phyloP scores from a whole-genome alignment of 1,140 invertebrate genomes.

The Drosophila albomicans region DNA sequence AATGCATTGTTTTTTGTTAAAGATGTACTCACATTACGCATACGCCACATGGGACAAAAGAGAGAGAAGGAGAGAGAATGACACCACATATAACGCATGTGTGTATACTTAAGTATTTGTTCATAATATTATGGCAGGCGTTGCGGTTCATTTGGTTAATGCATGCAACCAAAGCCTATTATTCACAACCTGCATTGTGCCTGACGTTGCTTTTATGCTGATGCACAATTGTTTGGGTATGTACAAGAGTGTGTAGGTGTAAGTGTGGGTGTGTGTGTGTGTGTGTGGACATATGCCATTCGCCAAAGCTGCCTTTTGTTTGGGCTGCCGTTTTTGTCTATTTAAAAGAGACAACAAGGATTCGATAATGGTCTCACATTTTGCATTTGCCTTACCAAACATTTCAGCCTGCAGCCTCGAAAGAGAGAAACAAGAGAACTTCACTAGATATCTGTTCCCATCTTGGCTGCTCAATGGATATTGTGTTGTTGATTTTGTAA shows the following conservation, averaged over 20 bases:
- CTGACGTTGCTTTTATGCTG: conserved; percentile 39
- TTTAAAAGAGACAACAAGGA: conserved; percentile 32
- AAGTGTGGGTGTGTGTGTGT: conserved; percentile 1
- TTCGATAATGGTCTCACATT: conserved; percentile 37
- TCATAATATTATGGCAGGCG: conserved; percentile 62
- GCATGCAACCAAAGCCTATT: conserved; percentile 72
- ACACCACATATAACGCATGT: neutral
- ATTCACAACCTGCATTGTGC: conserved; percentile 70
- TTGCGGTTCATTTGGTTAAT: conserved; percentile 81
- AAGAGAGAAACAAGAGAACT: neutral
- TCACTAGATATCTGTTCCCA: neutral
- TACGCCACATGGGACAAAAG: conserved; percentile 49
- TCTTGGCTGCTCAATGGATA: neutral
- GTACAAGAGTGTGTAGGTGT: conserved; percentile 7
- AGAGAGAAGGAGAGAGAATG: neutral
- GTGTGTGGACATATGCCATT: conserved; percentile 22
- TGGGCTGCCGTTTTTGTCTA: conserved; percentile 37
- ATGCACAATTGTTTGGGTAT: conserved; percentile 2
- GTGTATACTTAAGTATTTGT: conserved; percentile 48
- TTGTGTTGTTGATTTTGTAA: neutral
- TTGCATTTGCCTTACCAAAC: conserved; percentile 8
- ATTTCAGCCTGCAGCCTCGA: neutral
- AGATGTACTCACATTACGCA: conserved; percentile 52
- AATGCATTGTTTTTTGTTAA: conserved; percentile 10
- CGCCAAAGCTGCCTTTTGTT: conserved; percentile 53